phyloP scores from a whole-genome alignment of 1,140 invertebrate genomes.

The Anastrepha ludens region DNA sequence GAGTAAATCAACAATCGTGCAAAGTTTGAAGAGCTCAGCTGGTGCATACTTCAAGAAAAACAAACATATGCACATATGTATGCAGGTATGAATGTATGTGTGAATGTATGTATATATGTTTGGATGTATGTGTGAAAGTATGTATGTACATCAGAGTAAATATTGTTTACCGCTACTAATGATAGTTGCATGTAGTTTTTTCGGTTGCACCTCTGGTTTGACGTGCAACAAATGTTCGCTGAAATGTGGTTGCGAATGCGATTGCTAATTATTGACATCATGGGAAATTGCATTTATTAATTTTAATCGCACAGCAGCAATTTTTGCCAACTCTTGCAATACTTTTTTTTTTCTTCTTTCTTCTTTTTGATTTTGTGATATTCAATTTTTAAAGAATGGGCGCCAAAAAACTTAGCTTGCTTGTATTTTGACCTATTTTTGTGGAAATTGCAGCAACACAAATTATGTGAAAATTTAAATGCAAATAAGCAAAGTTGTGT shows the following conservation, averaged over 20 bases:
- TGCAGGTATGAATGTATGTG: neutral
- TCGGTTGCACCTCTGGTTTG: neutral
- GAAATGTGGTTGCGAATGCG: neutral
- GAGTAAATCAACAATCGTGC: too few relatives aligned
- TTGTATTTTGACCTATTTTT: neutral
- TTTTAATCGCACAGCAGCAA: neutral
- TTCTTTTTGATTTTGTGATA: neutral
- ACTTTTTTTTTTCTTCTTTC: too few relatives aligned
- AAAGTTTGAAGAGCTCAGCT: too few relatives aligned
- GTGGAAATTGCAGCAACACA: neutral
- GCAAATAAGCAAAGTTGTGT: neutral
- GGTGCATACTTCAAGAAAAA: neutral
- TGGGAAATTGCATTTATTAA: conserved; percentile 32
- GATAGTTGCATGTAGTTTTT: neutral
- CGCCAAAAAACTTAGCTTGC: neutral
- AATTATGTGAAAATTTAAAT: conserved; percentile 8
- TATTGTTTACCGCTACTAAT: neutral
- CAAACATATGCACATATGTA: neutral
- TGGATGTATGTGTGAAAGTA: neutral
- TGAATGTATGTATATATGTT: neutral
- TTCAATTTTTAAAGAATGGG: neutral
- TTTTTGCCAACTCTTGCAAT: neutral
- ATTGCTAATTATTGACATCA: conserved; percentile 40
- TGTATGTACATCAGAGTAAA: neutral
- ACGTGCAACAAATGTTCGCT: conserved; percentile 19